Conservation (phyloP, 2,888 invertebrate genomes). For the Fragum whitleyi region DNA sequence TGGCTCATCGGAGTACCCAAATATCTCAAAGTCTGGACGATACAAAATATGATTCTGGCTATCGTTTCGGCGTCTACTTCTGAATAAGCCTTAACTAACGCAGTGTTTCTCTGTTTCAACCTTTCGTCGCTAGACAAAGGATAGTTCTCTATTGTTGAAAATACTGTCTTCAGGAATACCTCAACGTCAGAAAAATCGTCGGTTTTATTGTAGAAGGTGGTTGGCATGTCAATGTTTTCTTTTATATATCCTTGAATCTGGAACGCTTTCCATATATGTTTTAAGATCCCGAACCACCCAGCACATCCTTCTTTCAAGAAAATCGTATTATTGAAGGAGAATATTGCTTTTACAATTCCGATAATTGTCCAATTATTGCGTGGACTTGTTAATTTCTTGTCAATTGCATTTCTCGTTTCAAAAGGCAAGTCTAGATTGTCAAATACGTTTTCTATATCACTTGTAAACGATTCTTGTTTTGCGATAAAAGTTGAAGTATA, state of each 20-base stretch:
- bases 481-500: background rate
- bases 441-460: background rate
- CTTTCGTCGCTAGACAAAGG: background rate
- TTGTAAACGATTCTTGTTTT: conserved; percentile 10
- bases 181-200: background rate
- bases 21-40: background rate
- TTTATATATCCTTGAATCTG: conserved; percentile 8
- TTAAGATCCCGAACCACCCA: background rate
- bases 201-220: background rate
- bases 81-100: background rate
- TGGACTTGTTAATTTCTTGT: background rate
- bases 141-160: background rate
- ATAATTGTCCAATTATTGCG: background rate
- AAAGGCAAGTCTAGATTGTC: background rate
- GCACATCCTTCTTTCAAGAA: background rate
- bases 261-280: conserved; percentile 11
- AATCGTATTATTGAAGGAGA: background rate
- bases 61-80: background rate
- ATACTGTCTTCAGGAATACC: background rate
- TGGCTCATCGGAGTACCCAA: conserved; percentile 3
- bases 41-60: background rate
- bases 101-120: background rate
- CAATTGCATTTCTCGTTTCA: background rate
- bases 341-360: background rate
- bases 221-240: background rate